phyloP scores from a whole-genome alignment of 2,797 vertebrate species.

The Agapornis canus region DNA sequence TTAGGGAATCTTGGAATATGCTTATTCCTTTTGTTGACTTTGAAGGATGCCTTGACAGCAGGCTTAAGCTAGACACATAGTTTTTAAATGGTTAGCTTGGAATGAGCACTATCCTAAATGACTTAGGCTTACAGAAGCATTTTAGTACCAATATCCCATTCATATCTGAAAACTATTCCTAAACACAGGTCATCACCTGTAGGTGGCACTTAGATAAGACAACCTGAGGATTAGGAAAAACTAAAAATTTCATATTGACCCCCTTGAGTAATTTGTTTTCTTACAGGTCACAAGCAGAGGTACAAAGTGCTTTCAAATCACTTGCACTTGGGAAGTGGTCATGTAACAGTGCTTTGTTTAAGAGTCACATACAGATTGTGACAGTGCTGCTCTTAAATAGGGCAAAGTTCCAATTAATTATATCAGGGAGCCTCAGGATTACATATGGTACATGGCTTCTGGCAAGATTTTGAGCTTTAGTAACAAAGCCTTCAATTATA shows the following conservation, averaged over 20 bases:
- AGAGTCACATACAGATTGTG: not conserved
- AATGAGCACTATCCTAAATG: not conserved
- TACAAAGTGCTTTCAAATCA: not conserved
- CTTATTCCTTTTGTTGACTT: not conserved
- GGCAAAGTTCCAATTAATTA: not conserved
- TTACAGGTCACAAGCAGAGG: not conserved
- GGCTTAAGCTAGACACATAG: not conserved
- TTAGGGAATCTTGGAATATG: not conserved
- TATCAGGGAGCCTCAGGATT: not conserved
- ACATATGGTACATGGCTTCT: not conserved
- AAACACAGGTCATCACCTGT: not conserved
- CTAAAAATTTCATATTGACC: not conserved
- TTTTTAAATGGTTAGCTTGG: not conserved
- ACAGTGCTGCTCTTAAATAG: not conserved
- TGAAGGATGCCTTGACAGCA: not conserved
- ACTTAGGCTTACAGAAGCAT: not conserved
- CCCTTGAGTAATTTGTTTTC: not conserved
- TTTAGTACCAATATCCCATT: not conserved
- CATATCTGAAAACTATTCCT: not conserved
- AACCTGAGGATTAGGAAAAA: not conserved
- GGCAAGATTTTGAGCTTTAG: not conserved
- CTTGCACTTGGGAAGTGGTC: not conserved
- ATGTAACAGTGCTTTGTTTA: not conserved
- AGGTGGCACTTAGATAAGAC: not conserved
- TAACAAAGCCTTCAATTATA: not conserved